A percentile compares a stretch with the other conserved stretches of the same genome.
Evolutionary conservation across 1,140 invertebrate species (phyloP).

Genomic region (Thalassaphorura encarpata): DNA sequence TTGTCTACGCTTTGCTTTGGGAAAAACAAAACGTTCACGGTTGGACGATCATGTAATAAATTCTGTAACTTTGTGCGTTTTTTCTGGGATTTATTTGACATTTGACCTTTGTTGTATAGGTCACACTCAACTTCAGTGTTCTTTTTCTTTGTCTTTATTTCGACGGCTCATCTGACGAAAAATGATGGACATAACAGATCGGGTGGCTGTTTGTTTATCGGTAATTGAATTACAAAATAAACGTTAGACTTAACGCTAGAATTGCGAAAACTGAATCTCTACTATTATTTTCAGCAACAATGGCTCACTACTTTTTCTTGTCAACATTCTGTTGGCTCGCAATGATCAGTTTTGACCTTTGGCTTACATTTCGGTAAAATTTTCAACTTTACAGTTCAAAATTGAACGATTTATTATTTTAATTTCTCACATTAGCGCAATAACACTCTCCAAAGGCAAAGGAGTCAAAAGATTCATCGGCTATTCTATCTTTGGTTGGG

Average conservation of each 20-base stretch:
- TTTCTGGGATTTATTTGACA: too few species aligned
- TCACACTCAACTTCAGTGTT: conserved; percentile 19
- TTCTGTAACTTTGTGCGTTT: too few species aligned
- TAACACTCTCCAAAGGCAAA: neutral
- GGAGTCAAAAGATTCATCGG: neutral
- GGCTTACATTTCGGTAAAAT: conserved; percentile 17
- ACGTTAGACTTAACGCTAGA: neutral
- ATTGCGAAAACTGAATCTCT: neutral
- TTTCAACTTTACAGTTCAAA: neutral
- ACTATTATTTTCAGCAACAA: neutral
- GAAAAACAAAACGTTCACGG: conserved; percentile 25
- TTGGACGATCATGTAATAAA: conserved; percentile 17
- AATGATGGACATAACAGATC: neutral
- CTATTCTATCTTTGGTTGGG: conserved; percentile 5
- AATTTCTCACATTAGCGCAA: neutral
- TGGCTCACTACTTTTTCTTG: conserved; percentile 25
- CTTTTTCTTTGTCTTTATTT: conserved; percentile 24
- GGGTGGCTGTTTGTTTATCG: neutral
- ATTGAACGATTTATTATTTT: neutral
- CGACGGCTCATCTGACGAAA: conserved; percentile 11
- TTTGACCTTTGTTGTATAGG: too few species aligned
- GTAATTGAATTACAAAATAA: neutral
- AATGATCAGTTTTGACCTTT: conserved; percentile 23
- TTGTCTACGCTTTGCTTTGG: conserved; percentile 19
- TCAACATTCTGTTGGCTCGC: conserved; percentile 24